Percentiles rank a stretch among this genome's conserved stretches.
phyloP scores from a whole-genome alignment of 2,113 vertebrate genomes.

The Caloenas nicobarica region DNA sequence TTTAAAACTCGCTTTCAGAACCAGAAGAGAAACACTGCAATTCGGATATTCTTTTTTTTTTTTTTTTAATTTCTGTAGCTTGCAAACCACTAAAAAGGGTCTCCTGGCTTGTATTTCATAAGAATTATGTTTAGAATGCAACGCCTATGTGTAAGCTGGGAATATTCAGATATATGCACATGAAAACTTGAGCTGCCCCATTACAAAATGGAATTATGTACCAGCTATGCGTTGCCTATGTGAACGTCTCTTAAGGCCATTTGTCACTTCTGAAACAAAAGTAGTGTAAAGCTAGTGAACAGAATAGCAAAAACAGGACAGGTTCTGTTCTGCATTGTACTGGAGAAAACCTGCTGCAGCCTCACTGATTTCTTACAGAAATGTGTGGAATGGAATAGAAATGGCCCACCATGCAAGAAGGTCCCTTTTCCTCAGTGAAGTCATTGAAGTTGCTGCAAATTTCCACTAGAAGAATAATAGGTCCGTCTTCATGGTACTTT shows the following conservation, averaged over 20 bases:
- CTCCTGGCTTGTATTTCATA: background rate
- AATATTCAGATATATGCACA: background rate
- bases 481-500: background rate
- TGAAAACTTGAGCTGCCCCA: background rate
- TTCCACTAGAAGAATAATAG: background rate
- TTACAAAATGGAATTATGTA: background rate
- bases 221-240: rapidly evolving
- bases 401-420: background rate
- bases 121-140: background rate
- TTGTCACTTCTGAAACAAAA: background rate
- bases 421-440: background rate
- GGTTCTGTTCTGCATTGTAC: background rate
- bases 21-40: background rate
- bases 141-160: background rate
- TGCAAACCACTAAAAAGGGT: background rate
- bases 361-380: background rate
- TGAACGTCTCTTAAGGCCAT: background rate
- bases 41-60: background rate
- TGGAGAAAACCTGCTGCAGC: background rate
- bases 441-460: background rate
- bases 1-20: background rate
- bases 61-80: background rate
- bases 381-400: background rate
- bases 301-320: background rate
- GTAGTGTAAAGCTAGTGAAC: background rate